Base-by-base conservation (phyloP, 2,888 invertebrate species). In the Eremobia ochroleuca region DNA sequence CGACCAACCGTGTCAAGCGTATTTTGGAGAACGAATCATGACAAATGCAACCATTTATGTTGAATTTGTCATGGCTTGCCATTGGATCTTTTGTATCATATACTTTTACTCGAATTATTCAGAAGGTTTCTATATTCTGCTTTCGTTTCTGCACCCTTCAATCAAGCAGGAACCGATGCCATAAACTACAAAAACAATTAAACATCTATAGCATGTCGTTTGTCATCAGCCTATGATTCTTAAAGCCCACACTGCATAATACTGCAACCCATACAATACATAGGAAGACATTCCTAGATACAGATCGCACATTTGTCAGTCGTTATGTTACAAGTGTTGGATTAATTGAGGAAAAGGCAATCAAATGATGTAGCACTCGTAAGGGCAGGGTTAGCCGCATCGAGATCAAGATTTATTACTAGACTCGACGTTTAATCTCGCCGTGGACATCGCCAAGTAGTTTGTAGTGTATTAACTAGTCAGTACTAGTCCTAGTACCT, bases 261-360 rank as follows among this genome's bases (percentile, higher is more conserved):
- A 55, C 46, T 46, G 18, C 40, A n/a, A n/a, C 31, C 6, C 15
- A 65, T 31, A 62, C 71, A 62, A 55, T 55, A 49, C 5, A 66
- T 79, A 73, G 65, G 72, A 85, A 83, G 59, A 58, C 74, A 81
- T 83, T 83, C 73, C 43, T 55, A 68, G 81, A 80, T 80, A 80
- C 52, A 55, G 79, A 83, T 74, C 52, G 11, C 28, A 49, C n/a
- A 67, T 21, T 61, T 74, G 66, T 71, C 73, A 82, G 52, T 61
- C 21, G 43, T 83, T 69, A 58, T 58, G 34, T 49, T 59, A 77
- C 82, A 77, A 82, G 69, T 73, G 86, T 82, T 37, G 66, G 69
- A 82, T 82, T 82, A 85, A 84, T 84, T 85, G 83, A 84, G 83
- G 84, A 77, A 84, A 84, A 84, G 70, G 72, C 66, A 85, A 85